phyloP scores from a whole-genome alignment of 2,888 invertebrate genomes.

The Glyphotaelius pellucidus region DNA sequence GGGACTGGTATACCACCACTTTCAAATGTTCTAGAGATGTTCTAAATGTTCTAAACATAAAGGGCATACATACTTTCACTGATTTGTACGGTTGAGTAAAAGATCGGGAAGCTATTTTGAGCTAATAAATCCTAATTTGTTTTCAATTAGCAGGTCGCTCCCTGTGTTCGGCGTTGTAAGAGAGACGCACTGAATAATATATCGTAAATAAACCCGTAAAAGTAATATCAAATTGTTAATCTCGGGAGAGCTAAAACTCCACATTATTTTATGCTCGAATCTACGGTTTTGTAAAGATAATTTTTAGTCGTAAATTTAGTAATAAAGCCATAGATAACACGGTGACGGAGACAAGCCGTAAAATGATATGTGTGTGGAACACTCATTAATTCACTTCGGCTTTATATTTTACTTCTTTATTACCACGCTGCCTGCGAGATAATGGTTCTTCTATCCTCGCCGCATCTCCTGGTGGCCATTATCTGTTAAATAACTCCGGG shows the following conservation, averaged over 20 bases:
- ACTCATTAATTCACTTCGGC: constrained; percentile 32
- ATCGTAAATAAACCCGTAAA: neutral
- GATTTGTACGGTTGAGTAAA: neutral
- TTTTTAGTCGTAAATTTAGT: constrained; percentile 26
- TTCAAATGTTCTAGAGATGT: too few relatives aligned
- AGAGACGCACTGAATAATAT: neutral
- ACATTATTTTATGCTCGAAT: constrained; percentile 10
- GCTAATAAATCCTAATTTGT: neutral
- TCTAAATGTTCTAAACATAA: too few relatives aligned
- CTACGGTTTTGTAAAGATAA: constrained; percentile 9
- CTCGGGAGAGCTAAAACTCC: neutral
- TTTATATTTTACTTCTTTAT: constrained; percentile 12
- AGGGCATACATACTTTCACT: neutral
- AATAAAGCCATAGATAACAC: constrained; percentile 24
- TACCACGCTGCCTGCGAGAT: neutral
- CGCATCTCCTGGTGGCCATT: constrained; percentile 4
- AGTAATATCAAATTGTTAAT: constrained; percentile 8
- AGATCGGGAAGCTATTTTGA: neutral
- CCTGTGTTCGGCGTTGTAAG: neutral
- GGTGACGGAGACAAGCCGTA: neutral
- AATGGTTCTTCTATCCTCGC: constrained; percentile 7
- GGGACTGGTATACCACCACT: too few relatives aligned
- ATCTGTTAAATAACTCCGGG: neutral
- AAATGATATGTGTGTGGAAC: neutral
- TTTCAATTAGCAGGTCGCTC: neutral